Evolutionary conservation across 2,113 vertebrate genomes (phyloP).

Genomic region (Eurypyga helias): DNA sequence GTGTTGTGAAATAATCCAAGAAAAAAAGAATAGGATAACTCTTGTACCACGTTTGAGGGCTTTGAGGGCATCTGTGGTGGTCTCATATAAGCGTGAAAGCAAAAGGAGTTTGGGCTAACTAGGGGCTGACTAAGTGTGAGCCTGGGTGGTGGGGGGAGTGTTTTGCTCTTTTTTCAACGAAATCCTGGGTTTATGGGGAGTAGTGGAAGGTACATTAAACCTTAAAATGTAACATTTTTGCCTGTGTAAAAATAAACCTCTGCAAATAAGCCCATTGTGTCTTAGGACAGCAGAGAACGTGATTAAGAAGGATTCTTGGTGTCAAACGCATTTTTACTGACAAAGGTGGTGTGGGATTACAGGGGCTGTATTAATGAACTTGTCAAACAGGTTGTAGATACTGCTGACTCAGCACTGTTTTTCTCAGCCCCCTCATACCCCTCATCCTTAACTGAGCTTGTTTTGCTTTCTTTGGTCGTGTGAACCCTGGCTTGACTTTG

Average conservation of each 20-base stretch:
- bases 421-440: neutral
- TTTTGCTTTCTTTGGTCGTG: neutral
- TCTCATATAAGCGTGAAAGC: neutral
- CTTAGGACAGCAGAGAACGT: neutral
- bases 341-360: neutral
- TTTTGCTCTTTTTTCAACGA: neutral
- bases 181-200: neutral
- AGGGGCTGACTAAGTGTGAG: neutral
- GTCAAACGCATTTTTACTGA: neutral
- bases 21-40: neutral
- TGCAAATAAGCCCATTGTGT: neutral
- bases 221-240: neutral
- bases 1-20: neutral
- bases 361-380: neutral
- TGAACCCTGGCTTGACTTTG: slow-evolving; percentile 47
- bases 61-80: neutral
- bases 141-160: no score
- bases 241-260: neutral
- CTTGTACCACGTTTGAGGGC: neutral
- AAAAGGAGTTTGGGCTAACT: neutral
- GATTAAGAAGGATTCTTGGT: neutral
- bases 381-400: neutral
- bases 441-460: neutral
- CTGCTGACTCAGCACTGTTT: neutral
- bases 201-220: neutral